A percentile compares a stretch with the other conserved stretches of the same genome.
Conservation (phyloP, 2,113 vertebrate genomes). For the Rhinopomastus cyanomelas region DNA sequence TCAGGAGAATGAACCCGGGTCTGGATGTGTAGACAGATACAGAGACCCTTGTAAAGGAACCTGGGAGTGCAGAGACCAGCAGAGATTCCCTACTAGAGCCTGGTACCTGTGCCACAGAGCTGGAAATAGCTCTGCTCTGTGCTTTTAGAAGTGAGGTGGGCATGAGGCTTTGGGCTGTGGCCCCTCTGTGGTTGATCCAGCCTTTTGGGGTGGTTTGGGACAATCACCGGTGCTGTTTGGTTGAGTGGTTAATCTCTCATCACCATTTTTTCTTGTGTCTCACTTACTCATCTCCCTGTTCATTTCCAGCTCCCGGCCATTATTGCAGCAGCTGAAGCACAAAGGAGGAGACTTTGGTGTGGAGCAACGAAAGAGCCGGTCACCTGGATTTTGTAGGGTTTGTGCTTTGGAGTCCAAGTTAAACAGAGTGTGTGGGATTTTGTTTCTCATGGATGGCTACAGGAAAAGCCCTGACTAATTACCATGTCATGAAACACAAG, state of each 20-base stretch:
- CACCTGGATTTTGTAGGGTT: not conserved
- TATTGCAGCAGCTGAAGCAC: not conserved
- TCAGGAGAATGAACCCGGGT: no score
- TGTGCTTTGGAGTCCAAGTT: not conserved
- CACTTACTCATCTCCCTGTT: not conserved
- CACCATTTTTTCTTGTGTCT: not conserved
- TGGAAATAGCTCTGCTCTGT: not conserved
- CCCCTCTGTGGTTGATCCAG: not conserved
- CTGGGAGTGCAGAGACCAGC: not conserved
- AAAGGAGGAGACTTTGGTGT: not conserved
- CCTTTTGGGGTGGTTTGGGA: not conserved
- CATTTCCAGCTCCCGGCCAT: not conserved
- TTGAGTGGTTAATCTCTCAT: not conserved
- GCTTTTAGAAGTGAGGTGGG: not conserved
- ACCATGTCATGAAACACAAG: not conserved
- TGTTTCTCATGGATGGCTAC: not conserved
- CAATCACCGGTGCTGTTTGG: not conserved
- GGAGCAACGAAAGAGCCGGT: not conserved
- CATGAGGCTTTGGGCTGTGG: not conserved
- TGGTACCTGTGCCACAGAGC: not conserved
- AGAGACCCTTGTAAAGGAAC: not conserved
- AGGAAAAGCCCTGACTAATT: slow-evolving; percentile 9
- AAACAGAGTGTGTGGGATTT: not conserved
- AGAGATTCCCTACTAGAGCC: not conserved
- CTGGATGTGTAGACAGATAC: rapidly evolving